These are phyloP conservation scores for Sipha flava DNA, from an alignment of 1,140 invertebrate species.

Conservation along the genomic window DNA sequence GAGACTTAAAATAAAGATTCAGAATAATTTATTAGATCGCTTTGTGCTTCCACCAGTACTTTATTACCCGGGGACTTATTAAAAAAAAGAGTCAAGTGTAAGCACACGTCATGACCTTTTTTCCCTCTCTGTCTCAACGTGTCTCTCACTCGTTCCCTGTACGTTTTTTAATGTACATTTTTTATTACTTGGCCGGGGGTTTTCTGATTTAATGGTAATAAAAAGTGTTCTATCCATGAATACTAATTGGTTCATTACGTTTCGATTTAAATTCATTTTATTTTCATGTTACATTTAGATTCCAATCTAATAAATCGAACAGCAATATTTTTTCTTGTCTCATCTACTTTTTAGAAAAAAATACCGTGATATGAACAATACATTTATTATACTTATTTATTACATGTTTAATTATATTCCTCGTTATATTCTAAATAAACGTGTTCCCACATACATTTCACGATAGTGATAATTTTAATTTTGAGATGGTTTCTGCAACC, in stretches of 20 bases:
- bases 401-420: too few relatives aligned
- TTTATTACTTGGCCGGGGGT: constrained; percentile 17
- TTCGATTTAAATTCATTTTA: constrained; percentile 27
- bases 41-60: constrained; percentile 16
- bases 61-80: constrained; percentile 27
- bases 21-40: constrained; percentile 28
- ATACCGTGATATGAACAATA: not conserved
- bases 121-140: not conserved
- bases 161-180: constrained; percentile 9
- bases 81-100: constrained; percentile 28
- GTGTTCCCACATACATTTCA: not conserved
- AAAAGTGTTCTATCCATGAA: constrained; percentile 28
- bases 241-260: constrained; percentile 32
- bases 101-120: constrained; percentile 33
- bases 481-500: not conserved
- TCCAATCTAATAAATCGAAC: constrained; percentile 19
- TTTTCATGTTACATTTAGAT: constrained; percentile 23
- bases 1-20: constrained; percentile 32
- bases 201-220: constrained; percentile 33
- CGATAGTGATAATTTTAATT: not conserved
- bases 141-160: not conserved
- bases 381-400: not conserved
- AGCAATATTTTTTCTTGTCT: not conserved
- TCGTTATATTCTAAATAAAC: not conserved
- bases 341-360: not conserved